Percentiles rank a stretch among this genome's conserved stretches.
phyloP scores from a whole-genome alignment of 2,888 invertebrate species.

The Polyommatus icarus region DNA sequence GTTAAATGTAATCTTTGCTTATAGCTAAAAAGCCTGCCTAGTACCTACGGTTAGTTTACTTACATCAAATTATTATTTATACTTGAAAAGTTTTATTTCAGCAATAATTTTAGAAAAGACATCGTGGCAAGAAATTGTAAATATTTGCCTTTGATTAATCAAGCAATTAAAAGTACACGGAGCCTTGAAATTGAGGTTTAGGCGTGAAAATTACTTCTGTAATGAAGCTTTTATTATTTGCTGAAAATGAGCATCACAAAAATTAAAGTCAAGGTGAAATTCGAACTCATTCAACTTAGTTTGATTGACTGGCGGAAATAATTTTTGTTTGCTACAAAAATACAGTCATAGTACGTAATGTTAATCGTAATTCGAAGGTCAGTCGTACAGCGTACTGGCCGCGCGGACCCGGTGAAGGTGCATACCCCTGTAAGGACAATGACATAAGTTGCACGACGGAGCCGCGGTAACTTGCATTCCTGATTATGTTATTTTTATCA shows the following conservation, averaged over 20 bases:
- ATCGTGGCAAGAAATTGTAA: neutral
- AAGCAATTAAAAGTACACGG: neutral
- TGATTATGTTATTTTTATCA: slow-evolving; percentile 47
- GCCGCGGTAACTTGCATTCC: slow-evolving; percentile 57
- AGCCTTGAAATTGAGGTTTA: neutral
- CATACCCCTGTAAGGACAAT: slow-evolving; percentile 69
- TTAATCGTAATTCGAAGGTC: slow-evolving; percentile 35
- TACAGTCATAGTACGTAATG: neutral
- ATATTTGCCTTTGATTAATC: neutral
- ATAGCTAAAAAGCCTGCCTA: too few relatives aligned
- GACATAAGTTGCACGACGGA: slow-evolving; percentile 77
- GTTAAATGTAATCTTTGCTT: too few relatives aligned
- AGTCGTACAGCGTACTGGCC: neutral
- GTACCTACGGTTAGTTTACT: too few relatives aligned
- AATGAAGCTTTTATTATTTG: neutral
- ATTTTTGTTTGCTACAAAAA: slow-evolving; percentile 11
- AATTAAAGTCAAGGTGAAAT: neutral
- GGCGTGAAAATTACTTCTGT: neutral
- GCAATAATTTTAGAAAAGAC: too few relatives aligned
- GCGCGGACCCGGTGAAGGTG: slow-evolving; percentile 39
- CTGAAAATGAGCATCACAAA: neutral
- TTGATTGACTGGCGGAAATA: neutral
- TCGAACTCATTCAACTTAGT: neutral
- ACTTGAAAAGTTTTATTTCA: too few relatives aligned
- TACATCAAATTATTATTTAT: too few relatives aligned